These are phyloP conservation scores for Trinorchestia longiramus DNA, from an alignment of 1,140 invertebrate species.

Conservation along the genomic window DNA sequence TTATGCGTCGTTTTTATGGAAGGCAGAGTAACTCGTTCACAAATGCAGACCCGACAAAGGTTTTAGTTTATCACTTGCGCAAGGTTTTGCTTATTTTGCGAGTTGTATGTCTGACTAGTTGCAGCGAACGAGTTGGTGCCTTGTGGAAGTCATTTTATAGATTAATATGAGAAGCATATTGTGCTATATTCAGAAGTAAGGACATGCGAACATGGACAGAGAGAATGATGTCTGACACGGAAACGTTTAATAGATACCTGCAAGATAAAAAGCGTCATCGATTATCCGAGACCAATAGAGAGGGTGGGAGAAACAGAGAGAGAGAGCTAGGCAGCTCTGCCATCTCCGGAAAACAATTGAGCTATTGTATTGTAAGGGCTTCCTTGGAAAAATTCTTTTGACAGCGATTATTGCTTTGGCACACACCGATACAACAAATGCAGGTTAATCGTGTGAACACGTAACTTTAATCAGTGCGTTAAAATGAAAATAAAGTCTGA, in stretches of 20 bases:
- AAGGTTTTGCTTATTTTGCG: background rate
- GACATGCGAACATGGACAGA: background rate
- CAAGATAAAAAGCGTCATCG: slow-evolving; percentile 8
- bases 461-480: background rate
- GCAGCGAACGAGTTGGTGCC: background rate
- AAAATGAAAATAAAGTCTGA: background rate
- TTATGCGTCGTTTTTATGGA: background rate
- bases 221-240: slow-evolving; percentile 11
- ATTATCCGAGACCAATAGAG: slow-evolving; percentile 48
- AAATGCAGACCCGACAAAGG: background rate
- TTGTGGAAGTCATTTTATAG: background rate
- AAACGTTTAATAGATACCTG: slow-evolving; percentile 20
- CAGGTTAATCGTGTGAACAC: background rate
- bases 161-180: background rate
- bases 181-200: background rate
- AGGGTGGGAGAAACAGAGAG: background rate
- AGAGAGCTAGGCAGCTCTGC: background rate
- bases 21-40: background rate
- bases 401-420: background rate
- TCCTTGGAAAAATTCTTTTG: background rate
- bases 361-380: background rate
- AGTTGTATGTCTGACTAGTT: background rate
- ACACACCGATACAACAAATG: background rate
- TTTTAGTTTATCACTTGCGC: background rate
- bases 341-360: slow-evolving; percentile 15